Evolutionary conservation across 2,797 vertebrate species (phyloP).

Genomic region (Chrysolophus pictus): DNA sequence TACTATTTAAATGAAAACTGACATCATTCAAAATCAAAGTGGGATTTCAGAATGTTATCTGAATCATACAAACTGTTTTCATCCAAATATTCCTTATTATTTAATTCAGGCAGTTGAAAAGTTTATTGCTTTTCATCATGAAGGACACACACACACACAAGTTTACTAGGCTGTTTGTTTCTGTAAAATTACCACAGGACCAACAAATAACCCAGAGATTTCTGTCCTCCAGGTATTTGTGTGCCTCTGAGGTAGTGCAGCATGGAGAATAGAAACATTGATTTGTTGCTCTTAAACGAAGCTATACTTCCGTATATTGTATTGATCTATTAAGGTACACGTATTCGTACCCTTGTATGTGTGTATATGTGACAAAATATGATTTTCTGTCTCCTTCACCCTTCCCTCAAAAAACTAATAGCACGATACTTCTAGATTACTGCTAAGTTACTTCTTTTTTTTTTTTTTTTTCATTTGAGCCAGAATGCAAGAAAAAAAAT

Average conservation of each 20-base stretch:
- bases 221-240: neutral
- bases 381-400: neutral
- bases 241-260: neutral
- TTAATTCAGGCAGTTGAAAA: neutral
- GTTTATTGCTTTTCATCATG: neutral
- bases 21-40: neutral
- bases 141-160: neutral
- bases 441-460: neutral
- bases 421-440: neutral
- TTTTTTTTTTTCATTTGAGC: neutral
- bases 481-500: neutral
- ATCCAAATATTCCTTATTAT: neutral
- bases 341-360: neutral
- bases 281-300: neutral
- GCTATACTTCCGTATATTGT: neutral
- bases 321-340: neutral
- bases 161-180: neutral
- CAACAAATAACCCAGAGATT: neutral
- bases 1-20: neutral
- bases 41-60: neutral
- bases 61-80: neutral
- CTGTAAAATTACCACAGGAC: neutral
- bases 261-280: neutral
- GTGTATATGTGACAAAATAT: rapidly evolving
- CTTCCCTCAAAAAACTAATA: neutral